phyloP scores from a whole-genome alignment of 2,888 invertebrate genomes.

The Ophion slaviceki region DNA sequence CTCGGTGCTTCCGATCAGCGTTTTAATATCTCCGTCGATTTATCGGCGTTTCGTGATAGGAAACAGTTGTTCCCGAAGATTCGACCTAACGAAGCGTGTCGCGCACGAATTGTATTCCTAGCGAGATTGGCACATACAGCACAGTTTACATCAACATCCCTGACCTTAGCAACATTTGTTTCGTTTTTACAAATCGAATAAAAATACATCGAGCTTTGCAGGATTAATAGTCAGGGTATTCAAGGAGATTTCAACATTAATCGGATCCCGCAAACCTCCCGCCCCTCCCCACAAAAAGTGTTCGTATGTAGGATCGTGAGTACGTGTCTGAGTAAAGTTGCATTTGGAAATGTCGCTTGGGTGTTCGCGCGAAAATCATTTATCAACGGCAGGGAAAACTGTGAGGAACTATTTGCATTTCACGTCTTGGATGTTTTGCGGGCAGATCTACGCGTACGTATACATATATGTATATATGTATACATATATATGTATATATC shows the following conservation, averaged over 20 bases:
- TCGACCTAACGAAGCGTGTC: neutral
- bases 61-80: constrained; percentile 16
- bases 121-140: neutral
- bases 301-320: neutral
- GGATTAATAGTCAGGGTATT: too few relatives aligned
- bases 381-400: constrained; percentile 6
- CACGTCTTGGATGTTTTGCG: constrained; percentile 3
- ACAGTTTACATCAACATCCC: too few relatives aligned
- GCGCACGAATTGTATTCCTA: neutral
- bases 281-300: neutral
- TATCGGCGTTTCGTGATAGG: constrained; percentile 33
- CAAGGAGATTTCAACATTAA: too few relatives aligned
- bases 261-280: too few relatives aligned
- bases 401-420: constrained; percentile 37
- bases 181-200: neutral
- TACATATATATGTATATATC: too few relatives aligned
- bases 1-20: constrained; percentile 45
- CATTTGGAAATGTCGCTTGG: neutral
- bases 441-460: too few relatives aligned
- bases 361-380: constrained; percentile 4
- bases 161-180: neutral
- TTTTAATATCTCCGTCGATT: constrained; percentile 1
- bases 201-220: neutral
- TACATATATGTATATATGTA: too few relatives aligned
- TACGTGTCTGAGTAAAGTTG: neutral